Percentiles rank a stretch among this genome's conserved stretches.
Conservation (phyloP, 2,113 vertebrate genomes). For the Trichechus manatus region DNA sequence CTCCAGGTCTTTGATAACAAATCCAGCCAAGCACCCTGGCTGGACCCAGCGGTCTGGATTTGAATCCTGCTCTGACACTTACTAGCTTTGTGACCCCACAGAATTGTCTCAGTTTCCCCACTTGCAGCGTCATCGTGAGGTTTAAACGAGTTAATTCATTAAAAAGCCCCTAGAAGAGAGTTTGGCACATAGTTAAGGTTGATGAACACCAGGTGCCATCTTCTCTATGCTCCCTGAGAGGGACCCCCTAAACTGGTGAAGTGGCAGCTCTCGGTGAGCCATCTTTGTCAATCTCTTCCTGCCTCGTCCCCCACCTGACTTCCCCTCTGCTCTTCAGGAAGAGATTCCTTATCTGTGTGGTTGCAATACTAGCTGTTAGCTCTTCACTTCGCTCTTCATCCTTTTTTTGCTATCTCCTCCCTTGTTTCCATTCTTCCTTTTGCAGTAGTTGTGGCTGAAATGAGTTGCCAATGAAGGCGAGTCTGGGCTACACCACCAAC, state of each 20-base stretch:
- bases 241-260: not conserved
- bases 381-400: not conserved
- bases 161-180: not conserved
- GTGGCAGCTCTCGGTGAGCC: not conserved
- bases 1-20: not conserved
- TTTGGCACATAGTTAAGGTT: not conserved
- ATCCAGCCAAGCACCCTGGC: not conserved
- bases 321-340: not conserved
- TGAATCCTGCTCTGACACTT: not conserved
- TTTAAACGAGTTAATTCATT: not conserved
- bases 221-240: not conserved
- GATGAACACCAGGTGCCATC: not conserved
- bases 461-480: not conserved
- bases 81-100: not conserved
- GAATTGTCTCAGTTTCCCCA: not conserved
- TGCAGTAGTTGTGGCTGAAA: not conserved
- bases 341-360: not conserved
- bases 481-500: not conserved
- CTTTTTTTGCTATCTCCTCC: not conserved
- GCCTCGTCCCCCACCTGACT: not conserved
- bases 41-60: not conserved
- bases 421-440: not conserved
- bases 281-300: not conserved
- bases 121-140: not conserved
- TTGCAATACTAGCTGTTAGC: not conserved